These are phyloP conservation scores for Aphelocoma californica DNA, from an alignment of 2,797 vertebrate genomes.

Conservation along the genomic window DNA sequence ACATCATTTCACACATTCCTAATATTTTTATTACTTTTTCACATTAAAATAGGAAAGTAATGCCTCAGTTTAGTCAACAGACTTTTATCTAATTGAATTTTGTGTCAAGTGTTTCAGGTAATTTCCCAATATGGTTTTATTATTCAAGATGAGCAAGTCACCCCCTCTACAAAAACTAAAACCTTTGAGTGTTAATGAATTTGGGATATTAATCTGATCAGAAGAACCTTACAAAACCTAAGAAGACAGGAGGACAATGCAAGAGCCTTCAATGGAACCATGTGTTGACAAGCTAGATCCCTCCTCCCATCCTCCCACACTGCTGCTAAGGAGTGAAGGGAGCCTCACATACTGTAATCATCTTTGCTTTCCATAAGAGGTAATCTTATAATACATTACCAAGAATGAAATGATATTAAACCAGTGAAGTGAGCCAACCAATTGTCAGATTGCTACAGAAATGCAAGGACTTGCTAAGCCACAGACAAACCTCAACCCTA, in stretches of 20 bases:
- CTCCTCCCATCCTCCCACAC: neutral
- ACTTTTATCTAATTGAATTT: neutral
- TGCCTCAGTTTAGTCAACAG: neutral
- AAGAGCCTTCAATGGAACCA: neutral
- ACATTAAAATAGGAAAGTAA: neutral
- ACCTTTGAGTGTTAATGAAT: neutral
- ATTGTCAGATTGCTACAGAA: neutral
- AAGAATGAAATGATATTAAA: conserved; percentile 39
- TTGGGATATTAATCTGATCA: neutral
- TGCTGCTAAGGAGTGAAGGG: neutral
- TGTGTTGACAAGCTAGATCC: neutral
- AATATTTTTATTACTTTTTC: neutral
- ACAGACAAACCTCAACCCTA: neutral
- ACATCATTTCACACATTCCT: neutral
- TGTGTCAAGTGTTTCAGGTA: neutral
- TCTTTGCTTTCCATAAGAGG: conserved; percentile 1
- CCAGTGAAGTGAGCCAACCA: conserved; percentile 2
- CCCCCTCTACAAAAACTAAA: neutral
- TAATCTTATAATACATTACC: neutral
- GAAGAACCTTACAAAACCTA: neutral
- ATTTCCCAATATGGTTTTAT: neutral
- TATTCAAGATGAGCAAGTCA: neutral
- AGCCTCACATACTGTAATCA: neutral
- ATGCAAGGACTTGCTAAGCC: neutral
- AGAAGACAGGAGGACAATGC: neutral